phyloP scores from a whole-genome alignment of 1,140 invertebrate genomes.

The Tribolium madens region DNA sequence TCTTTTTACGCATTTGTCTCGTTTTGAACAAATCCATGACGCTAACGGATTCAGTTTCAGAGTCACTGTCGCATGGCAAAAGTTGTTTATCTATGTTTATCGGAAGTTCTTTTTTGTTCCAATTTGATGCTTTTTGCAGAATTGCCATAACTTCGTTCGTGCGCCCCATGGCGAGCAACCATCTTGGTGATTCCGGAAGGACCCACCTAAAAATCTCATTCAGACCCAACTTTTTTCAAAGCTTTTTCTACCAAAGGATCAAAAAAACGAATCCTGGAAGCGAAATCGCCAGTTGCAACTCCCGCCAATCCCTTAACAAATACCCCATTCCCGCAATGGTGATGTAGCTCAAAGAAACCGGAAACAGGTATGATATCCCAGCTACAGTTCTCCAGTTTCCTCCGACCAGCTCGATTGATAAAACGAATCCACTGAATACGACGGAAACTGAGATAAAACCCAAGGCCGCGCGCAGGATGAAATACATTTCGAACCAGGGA shows the following conservation, averaged over 20 bases:
- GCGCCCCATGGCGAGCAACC: constrained; percentile 82
- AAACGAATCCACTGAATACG: constrained; percentile 79
- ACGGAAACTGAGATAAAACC: constrained; percentile 80
- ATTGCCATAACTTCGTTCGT: constrained; percentile 77
- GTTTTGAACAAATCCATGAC: constrained; percentile 74
- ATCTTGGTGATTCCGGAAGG: constrained; percentile 87
- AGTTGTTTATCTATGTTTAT: constrained; percentile 75
- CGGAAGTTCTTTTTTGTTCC: constrained; percentile 73
- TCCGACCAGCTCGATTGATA: constrained; percentile 79
- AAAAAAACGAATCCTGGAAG: constrained; percentile 77
- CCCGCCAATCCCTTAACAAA: constrained; percentile 78
- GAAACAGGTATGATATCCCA: constrained; percentile 80
- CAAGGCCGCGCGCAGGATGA: constrained; percentile 72
- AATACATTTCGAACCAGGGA: constrained; percentile 75
- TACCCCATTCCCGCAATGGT: constrained; percentile 79
- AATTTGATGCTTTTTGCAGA: constrained; percentile 76
- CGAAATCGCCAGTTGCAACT: constrained; percentile 79
- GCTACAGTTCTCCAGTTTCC: constrained; percentile 80
- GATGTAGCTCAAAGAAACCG: constrained; percentile 79
- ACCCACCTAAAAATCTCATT: constrained; percentile 71
- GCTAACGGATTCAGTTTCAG: constrained; percentile 66
- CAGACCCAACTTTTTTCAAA: not conserved
- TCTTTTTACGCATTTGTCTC: constrained; percentile 73
- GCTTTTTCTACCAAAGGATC: constrained; percentile 71
- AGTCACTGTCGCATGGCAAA: constrained; percentile 59